Conservation (phyloP, 2,797 vertebrate species). For the Avahi laniger region DNA sequence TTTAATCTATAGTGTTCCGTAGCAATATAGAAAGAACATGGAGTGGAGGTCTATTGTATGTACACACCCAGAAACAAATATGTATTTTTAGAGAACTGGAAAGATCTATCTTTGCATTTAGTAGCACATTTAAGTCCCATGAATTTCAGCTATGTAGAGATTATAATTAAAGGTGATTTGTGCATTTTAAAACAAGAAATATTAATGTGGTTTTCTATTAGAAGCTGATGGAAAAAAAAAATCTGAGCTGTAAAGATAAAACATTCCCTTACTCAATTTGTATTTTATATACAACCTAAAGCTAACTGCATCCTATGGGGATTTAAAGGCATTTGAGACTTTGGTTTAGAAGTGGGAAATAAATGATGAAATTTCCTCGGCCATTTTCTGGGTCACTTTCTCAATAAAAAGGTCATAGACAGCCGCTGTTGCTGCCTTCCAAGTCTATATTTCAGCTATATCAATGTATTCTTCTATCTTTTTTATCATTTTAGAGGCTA, state of each 20-base stretch:
- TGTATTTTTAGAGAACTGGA: background rate
- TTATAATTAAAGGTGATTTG: background rate
- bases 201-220: background rate
- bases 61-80: background rate
- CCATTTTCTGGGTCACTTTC: constrained; percentile 68
- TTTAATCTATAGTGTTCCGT: background rate
- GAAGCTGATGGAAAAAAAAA: background rate
- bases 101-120: background rate
- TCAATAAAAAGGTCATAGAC: constrained; percentile 62
- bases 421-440: background rate
- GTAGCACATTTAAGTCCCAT: background rate
- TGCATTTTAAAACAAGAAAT: background rate
- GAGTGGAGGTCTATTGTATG: background rate
- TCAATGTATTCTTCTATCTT: background rate
- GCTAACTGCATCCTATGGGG: background rate
- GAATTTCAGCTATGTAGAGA: background rate
- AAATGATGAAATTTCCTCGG: constrained; percentile 60
- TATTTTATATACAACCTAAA: constrained; percentile 56
- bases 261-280: background rate
- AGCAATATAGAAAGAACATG: background rate
- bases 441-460: constrained; percentile 38
- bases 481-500: background rate
- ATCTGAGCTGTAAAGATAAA: constrained; percentile 11
- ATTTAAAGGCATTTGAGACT: constrained; percentile 52
- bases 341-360: constrained; percentile 57